Evolutionary conservation across 2,888 invertebrate species (phyloP).

Genomic region (Carterocephalus palaemon): DNA sequence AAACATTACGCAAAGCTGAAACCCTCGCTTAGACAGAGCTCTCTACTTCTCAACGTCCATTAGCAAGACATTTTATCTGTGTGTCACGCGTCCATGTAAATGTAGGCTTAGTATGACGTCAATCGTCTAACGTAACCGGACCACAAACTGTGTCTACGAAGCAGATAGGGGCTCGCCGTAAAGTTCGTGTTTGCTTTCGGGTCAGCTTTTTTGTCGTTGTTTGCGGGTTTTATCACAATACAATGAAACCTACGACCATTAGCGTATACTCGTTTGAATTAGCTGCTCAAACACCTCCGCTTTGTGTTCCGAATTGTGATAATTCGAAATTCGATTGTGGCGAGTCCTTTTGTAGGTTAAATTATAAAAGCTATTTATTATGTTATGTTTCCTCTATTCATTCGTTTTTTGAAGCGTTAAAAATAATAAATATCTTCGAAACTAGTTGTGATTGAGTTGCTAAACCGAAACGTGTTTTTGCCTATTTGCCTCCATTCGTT

Average conservation of each 20-base stretch:
- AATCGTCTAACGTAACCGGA: conserved; percentile 9
- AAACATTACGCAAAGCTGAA: conserved; percentile 9
- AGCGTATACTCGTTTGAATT: conserved; percentile 21
- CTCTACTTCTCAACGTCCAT: conserved; percentile 52
- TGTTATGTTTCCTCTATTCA: too few relatives aligned
- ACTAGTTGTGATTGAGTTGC: conserved; percentile 2
- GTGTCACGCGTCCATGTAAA: conserved; percentile 51
- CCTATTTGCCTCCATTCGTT: conserved; percentile 15
- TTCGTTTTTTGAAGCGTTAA: too few relatives aligned
- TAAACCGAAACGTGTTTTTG: conserved; percentile 14
- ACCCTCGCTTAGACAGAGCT: too few relatives aligned
- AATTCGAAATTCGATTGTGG: background rate
- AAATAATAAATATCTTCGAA: too few relatives aligned
- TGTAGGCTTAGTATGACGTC: conserved; percentile 20
- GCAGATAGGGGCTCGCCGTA: conserved; percentile 8
- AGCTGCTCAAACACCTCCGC: conserved; percentile 18
- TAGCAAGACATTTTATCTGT: conserved; percentile 54
- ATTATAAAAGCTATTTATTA: background rate
- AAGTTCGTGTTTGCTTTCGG: conserved; percentile 9
- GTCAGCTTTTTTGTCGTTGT: conserved; percentile 16
- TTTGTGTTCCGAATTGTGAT: conserved; percentile 7
- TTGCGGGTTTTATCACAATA: conserved; percentile 18
- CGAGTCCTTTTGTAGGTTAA: conserved; percentile 2
- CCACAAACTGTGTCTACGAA: conserved; percentile 3
- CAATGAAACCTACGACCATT: conserved; percentile 28